Percentiles rank a stretch among this genome's conserved stretches.
phyloP scores from a whole-genome alignment of 2,888 invertebrate species.

The Aromia moschata region DNA sequence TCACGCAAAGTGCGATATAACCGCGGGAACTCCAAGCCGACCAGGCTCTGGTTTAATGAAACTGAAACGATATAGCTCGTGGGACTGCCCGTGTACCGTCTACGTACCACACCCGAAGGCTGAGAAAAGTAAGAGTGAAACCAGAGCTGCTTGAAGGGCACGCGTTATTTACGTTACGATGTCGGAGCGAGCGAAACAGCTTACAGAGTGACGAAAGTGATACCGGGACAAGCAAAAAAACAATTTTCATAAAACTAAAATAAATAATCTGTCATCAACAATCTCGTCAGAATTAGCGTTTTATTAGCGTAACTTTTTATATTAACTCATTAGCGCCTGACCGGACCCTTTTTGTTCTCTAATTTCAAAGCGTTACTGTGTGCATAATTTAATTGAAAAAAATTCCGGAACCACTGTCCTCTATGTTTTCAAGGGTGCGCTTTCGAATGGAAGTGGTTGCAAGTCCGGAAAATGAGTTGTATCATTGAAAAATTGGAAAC shows the following conservation, averaged over 20 bases:
- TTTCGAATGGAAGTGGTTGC: too few species aligned
- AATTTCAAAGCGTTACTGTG: too few species aligned
- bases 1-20: constrained; percentile 11
- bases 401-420: too few species aligned
- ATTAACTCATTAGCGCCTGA: too few species aligned
- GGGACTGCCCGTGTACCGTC: too few species aligned
- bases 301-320: too few species aligned
- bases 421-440: too few species aligned
- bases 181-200: constrained; percentile 14
- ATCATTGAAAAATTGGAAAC: too few species aligned
- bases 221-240: constrained; percentile 14
- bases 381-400: too few species aligned
- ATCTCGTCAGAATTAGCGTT: neutral
- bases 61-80: constrained; percentile 28
- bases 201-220: constrained; percentile 23
- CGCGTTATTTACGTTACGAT: constrained; percentile 23
- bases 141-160: constrained; percentile 31
- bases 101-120: constrained; percentile 31
- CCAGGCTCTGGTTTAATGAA: constrained; percentile 13
- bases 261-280: neutral
- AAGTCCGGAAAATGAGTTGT: too few species aligned
- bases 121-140: constrained; percentile 31
- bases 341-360: too few species aligned
- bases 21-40: constrained; percentile 1
- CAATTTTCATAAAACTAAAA: neutral